These are phyloP conservation scores for Melikaiella ostensackeni DNA, from an alignment of 2,888 invertebrate species.

Conservation along the genomic window DNA sequence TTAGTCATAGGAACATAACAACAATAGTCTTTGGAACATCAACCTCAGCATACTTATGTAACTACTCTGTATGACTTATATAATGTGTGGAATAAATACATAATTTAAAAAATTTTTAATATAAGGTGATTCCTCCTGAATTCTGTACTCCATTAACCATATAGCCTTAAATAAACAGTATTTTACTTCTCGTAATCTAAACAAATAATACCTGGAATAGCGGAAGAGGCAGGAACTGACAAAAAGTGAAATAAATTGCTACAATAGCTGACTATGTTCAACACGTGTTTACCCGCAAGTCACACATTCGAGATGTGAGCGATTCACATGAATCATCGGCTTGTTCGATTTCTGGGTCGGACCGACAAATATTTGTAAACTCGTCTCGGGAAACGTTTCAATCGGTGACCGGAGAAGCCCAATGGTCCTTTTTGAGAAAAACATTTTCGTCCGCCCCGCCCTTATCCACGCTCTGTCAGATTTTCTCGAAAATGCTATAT, in stretches of 20 bases:
- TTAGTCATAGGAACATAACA: no score
- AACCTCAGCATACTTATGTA: no score
- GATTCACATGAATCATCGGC: conserved; percentile 39
- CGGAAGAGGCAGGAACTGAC: not conserved
- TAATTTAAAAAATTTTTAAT: no score
- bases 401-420: conserved; percentile 47
- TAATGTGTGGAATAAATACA: no score
- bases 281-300: conserved; percentile 36
- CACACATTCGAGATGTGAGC: conserved; percentile 29
- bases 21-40: no score
- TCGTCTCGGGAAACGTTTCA: conserved; percentile 56
- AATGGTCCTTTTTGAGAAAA: conserved; percentile 52
- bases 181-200: not conserved
- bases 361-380: conserved; percentile 67
- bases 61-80: no score
- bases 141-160: no score
- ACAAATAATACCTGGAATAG: conserved; percentile 4
- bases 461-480: conserved; percentile 48
- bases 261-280: conserved; percentile 17
- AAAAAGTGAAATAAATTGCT: not conserved
- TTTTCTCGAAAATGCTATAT: conserved; percentile 52
- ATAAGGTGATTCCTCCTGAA: no score
- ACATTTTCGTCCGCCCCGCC: conserved; percentile 55
- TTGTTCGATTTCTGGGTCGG: conserved; percentile 36
- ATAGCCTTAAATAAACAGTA: not conserved